Base-by-base conservation (phyloP, 2,888 invertebrate species). In the Meteorus cinctellus region DNA sequence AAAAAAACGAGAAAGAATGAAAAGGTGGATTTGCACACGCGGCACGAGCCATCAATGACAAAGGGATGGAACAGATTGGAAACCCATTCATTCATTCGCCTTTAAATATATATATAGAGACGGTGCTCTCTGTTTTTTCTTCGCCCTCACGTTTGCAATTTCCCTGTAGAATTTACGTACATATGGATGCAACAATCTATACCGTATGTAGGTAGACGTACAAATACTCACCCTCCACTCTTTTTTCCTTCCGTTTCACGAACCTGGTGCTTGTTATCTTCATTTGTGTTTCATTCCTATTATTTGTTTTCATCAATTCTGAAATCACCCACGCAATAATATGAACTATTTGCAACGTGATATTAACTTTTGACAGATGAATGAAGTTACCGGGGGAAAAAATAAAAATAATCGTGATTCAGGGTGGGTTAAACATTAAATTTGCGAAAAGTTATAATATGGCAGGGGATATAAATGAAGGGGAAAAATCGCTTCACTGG, bases 41-140 rank as follows among this genome's bases (percentile, higher is more conserved):
- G 88, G 87, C 89, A 88, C 88, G 87, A 88, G 87, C 85, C 86
- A 84, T 81, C 78, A 80, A 77, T 83, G 83, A 89, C 89, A 89
- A 88, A 89, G 87, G 86, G 87, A 89, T 88, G 86, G 88, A 89
- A 89, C 89, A 87, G 87, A 86, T 87, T 87, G 87, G 84, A 84
- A 86, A 81, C 74, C 68, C 55, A 68, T 74, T 72, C 73, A 72
- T 77, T 72, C 68, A 70, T 66, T 63, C 72, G 69, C 67, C 16
- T 72, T 63, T 63, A 55, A 59, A 63, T 66, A 55, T 65, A 62
- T 19, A 24, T 19, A 29, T 59, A 34, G 36, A 16, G 45, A 55
- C 70, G 29, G 48, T 65, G n/a, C 73, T 66, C 68, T 34, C 68
- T 71, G n/a, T 19, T 62, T 60, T 68, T 27, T 68, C 69, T 8